phyloP scores from a whole-genome alignment of 2,797 vertebrate genomes.

The Etheostoma nigrum region DNA sequence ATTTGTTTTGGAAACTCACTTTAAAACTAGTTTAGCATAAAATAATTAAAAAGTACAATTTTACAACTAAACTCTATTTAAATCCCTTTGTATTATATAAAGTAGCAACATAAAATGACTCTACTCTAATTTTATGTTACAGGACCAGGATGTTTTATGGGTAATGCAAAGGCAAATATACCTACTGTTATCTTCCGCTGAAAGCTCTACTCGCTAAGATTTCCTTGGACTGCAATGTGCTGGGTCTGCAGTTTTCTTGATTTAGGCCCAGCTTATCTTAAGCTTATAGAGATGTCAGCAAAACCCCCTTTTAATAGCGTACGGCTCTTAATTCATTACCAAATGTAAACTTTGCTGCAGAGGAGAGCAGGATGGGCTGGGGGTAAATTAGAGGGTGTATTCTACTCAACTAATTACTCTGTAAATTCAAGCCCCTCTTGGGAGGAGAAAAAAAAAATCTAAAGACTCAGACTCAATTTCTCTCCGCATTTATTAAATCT shows the following conservation, averaged over 20 bases:
- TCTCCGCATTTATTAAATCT: constrained; percentile 61
- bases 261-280: constrained; percentile 82
- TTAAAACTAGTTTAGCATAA: neutral
- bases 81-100: neutral
- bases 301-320: constrained; percentile 76
- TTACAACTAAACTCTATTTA: neutral
- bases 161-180: constrained; percentile 69
- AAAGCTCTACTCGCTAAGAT: constrained; percentile 67
- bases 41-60: neutral
- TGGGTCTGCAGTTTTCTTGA: constrained; percentile 79
- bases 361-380: constrained; percentile 63
- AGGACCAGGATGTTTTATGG: constrained; percentile 49
- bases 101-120: constrained; percentile 19
- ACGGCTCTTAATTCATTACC: constrained; percentile 81
- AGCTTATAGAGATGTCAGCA: constrained; percentile 83
- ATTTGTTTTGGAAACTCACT: constrained; percentile 4
- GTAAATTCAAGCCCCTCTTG: constrained; percentile 68
- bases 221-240: constrained; percentile 80
- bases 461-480: constrained; percentile 49
- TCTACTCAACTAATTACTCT: constrained; percentile 82
- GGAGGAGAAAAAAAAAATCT: constrained; percentile 47
- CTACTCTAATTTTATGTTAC: constrained; percentile 19
- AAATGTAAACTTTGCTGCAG: constrained; percentile 80
- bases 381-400: constrained; percentile 69
- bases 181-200: constrained; percentile 74